These are phyloP conservation scores for Euphydryas editha DNA, from an alignment of 2,888 invertebrate species.

Conservation along the genomic window DNA sequence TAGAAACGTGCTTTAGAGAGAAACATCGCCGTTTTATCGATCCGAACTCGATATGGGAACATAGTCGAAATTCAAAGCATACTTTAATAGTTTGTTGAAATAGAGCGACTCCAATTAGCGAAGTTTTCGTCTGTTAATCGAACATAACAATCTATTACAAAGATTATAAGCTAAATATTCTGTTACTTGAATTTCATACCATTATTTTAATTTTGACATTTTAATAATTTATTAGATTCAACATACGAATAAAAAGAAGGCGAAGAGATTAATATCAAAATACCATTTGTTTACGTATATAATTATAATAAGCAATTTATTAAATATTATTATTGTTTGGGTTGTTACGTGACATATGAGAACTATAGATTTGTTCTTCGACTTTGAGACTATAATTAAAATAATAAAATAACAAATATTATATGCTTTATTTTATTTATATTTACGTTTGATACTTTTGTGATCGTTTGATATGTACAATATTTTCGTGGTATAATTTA, in stretches of 20 bases:
- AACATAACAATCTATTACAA: constrained; percentile 1
- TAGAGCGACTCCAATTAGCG: constrained; percentile 43
- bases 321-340: too few species aligned
- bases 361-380: too few species aligned
- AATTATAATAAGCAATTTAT: too few species aligned
- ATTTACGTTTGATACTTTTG: too few species aligned
- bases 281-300: too few species aligned
- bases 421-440: too few species aligned
- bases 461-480: too few species aligned
- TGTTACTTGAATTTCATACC: not conserved
- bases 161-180: not conserved
- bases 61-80: constrained; percentile 68
- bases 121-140: constrained; percentile 43
- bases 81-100: constrained; percentile 51
- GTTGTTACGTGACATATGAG: too few species aligned
- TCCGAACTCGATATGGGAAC: constrained; percentile 72
- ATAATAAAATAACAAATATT: too few species aligned
- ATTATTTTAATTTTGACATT: not conserved
- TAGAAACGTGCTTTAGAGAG: constrained; percentile 79
- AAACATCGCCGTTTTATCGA: constrained; percentile 76
- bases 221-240: not conserved
- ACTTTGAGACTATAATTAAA: too few species aligned
- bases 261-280: not conserved
- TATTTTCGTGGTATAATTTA: too few species aligned
- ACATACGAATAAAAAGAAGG: not conserved